Evolutionary conservation across 2,888 invertebrate species (phyloP).

Genomic region (Yponomeuta plumbellus): DNA sequence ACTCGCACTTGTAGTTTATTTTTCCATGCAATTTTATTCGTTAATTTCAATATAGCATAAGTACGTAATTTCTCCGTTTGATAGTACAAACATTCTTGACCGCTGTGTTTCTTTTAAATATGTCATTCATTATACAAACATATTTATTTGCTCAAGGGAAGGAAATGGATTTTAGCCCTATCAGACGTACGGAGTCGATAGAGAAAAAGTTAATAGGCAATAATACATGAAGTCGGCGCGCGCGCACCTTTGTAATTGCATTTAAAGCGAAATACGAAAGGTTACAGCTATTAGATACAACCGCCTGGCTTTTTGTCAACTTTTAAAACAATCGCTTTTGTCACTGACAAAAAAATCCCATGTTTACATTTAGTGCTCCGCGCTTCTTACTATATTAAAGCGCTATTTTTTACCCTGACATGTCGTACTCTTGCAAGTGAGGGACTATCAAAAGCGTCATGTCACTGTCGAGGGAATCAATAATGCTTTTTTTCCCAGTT

Average conservation of each 20-base stretch:
- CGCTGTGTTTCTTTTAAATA: background rate
- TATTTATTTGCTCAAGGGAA: background rate
- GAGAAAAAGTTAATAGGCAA: conserved; percentile 6
- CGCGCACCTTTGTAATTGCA: conserved; percentile 46
- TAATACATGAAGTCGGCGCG: conserved; percentile 7
- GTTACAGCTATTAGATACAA: conserved; percentile 53
- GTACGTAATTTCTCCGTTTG: too few relatives aligned
- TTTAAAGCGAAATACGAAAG: conserved; percentile 57
- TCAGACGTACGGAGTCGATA: background rate
- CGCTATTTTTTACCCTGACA: background rate
- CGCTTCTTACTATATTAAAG: background rate
- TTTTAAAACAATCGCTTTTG: conserved; percentile 15
- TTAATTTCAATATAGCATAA: too few relatives aligned
- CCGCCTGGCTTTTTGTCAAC: conserved; percentile 37
- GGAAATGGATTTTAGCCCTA: background rate
- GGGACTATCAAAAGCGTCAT: background rate
- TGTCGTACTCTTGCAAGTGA: background rate
- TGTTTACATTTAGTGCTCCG: background rate
- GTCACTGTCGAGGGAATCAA: background rate
- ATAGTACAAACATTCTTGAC: too few relatives aligned
- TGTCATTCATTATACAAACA: background rate
- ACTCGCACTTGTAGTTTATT: too few relatives aligned
- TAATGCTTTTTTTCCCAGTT: background rate
- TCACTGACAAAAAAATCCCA: conserved; percentile 2
- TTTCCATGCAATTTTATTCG: too few relatives aligned